Evolutionary conservation across 2,113 vertebrate genomes (phyloP).

Genomic region (Recurvirostra avosetta): DNA sequence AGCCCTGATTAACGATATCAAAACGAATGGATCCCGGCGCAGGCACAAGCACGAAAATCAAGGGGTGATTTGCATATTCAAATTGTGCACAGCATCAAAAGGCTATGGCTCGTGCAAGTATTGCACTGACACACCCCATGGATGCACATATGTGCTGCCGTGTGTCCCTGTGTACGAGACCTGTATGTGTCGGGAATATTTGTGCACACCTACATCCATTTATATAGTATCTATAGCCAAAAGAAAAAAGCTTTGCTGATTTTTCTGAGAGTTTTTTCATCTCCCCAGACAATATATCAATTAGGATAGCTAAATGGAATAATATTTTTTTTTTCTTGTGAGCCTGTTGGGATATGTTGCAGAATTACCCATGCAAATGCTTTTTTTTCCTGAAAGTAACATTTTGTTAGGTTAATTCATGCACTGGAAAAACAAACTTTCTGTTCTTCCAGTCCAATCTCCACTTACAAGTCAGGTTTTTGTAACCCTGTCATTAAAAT

Average conservation of each 20-base stretch:
- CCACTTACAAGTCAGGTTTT: constrained; percentile 60
- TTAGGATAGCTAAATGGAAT: constrained; percentile 37
- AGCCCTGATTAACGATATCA: constrained; percentile 73
- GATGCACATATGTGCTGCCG: neutral
- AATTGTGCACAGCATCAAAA: neutral
- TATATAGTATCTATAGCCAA: neutral
- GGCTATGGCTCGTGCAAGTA: neutral
- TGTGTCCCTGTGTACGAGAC: fast-evolving
- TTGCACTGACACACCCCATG: neutral
- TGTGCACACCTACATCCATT: fast-evolving
- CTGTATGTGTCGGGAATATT: fast-evolving
- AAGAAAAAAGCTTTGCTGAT: neutral
- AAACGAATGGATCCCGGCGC: constrained; percentile 44
- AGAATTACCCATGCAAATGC: neutral
- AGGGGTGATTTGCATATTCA: constrained; percentile 40
- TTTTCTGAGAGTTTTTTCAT: neutral
- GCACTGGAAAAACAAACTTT: constrained; percentile 58
- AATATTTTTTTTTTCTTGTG: neutral
- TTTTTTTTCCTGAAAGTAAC: neutral
- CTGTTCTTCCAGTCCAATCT: constrained; percentile 50
- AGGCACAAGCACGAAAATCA: constrained; percentile 21
- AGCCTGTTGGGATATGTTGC: constrained; percentile 8
- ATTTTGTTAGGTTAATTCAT: constrained; percentile 62
- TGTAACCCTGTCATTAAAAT: constrained; percentile 75
- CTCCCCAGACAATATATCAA: constrained; percentile 1